Evolutionary conservation across 2,797 vertebrate species (phyloP).

Genomic region (Vespertilio murinus): DNA sequence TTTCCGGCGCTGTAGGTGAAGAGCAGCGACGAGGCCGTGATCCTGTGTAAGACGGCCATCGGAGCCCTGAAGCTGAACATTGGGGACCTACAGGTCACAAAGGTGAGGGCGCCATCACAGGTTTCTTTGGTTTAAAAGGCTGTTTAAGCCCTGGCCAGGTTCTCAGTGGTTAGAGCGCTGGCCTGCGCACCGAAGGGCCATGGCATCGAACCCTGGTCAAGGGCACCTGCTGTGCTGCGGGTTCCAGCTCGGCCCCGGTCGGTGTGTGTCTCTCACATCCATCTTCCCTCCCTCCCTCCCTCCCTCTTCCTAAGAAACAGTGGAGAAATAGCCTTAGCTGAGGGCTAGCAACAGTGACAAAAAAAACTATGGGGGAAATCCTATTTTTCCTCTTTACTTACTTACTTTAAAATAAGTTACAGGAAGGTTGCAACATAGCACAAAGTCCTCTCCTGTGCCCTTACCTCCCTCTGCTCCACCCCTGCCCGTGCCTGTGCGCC

Average conservation of each 20-base stretch:
- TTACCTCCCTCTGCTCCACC: background rate
- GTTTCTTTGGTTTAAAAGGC: background rate
- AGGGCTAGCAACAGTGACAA: too few species aligned
- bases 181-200: too few species aligned
- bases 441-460: background rate
- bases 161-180: too few species aligned
- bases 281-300: background rate
- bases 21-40: conserved; percentile 94
- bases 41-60: conserved; percentile 95
- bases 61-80: conserved; percentile 95
- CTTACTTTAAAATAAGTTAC: background rate
- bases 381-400: background rate
- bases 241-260: too few species aligned
- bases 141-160: too few species aligned
- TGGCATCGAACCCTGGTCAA: too few species aligned
- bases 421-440: background rate
- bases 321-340: background rate
- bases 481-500: background rate
- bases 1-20: conserved; percentile 88
- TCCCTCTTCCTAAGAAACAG: background rate
- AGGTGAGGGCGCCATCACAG: conserved; percentile 84
- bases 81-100: conserved; percentile 95
- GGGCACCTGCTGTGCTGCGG: too few species aligned
- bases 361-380: too few species aligned
- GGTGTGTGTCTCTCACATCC: background rate